Percentiles rank a stretch among this genome's conserved stretches.
These are phyloP conservation scores for Graptemys geographica DNA, from an alignment of 2,797 vertebrate species.

Conservation along the genomic window DNA sequence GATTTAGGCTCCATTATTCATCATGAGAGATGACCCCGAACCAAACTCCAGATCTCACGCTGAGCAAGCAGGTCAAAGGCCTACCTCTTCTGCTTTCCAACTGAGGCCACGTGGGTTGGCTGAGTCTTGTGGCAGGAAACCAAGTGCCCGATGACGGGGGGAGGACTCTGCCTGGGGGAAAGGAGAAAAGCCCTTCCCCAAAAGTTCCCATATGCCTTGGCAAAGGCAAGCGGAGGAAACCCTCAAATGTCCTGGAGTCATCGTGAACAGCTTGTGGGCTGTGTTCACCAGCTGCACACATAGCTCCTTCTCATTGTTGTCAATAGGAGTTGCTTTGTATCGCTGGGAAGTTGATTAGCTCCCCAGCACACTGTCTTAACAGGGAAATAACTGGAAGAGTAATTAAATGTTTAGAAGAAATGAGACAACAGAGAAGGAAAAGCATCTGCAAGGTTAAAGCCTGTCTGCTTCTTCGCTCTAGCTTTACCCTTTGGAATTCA, in stretches of 20 bases:
- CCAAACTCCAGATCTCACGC: neutral
- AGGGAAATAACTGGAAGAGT: neutral
- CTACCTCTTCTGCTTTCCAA: accelerated
- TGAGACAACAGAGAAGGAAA: neutral
- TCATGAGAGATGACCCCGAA: neutral
- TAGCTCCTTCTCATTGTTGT: accelerated
- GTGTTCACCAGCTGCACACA: neutral
- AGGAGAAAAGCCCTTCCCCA: neutral
- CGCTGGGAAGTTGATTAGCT: neutral
- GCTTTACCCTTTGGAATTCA: neutral
- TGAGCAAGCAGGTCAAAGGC: too few relatives aligned
- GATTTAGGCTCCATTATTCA: neutral
- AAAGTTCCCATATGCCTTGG: neutral
- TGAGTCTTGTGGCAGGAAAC: neutral
- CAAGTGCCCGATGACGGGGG: neutral
- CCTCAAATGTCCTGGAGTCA: accelerated
- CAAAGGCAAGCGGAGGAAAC: neutral
- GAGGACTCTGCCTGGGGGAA: neutral
- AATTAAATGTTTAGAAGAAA: conserved; percentile 8
- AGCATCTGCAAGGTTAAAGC: neutral
- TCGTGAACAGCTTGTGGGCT: neutral
- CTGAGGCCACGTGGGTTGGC: neutral
- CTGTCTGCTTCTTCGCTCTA: neutral
- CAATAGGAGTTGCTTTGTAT: neutral
- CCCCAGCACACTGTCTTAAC: neutral